Conservation (phyloP, 2,113 vertebrate species). For the Amphiprion percula region DNA sequence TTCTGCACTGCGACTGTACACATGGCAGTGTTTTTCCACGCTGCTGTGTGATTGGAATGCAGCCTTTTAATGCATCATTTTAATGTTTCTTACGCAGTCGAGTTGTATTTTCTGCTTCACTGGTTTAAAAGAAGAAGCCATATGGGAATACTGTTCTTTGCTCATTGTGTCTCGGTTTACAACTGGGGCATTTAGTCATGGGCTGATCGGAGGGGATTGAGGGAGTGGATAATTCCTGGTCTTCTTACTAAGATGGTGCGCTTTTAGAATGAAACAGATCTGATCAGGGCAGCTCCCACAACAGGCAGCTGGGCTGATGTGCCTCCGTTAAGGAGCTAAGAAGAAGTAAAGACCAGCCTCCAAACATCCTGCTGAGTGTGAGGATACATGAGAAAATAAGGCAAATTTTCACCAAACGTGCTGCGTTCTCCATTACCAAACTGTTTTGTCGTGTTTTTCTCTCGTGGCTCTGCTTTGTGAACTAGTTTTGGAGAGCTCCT, state of each 20-base stretch:
- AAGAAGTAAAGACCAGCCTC: slow-evolving; percentile 44
- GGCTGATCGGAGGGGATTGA: slow-evolving; percentile 65
- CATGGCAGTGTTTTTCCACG: background rate
- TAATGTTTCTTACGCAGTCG: background rate
- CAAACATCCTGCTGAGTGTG: slow-evolving; percentile 22
- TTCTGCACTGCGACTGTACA: background rate
- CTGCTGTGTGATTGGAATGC: slow-evolving; percentile 1
- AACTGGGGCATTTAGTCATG: slow-evolving; percentile 58
- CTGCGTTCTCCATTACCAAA: too few relatives aligned
- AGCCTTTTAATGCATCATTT: slow-evolving; percentile 40
- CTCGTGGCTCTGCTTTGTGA: background rate
- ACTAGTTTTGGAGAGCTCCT: slow-evolving; percentile 15
- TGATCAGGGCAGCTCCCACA: slow-evolving; percentile 52
- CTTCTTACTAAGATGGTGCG: slow-evolving; percentile 46
- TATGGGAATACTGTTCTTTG: slow-evolving; percentile 38
- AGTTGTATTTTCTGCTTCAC: slow-evolving; percentile 44
- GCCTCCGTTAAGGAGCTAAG: slow-evolving; percentile 62
- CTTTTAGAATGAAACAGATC: slow-evolving; percentile 71
- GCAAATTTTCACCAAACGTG: background rate
- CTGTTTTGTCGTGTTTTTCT: background rate
- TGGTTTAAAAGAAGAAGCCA: slow-evolving; percentile 33
- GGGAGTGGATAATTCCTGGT: slow-evolving; percentile 60
- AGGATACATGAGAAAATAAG: slow-evolving; percentile 4
- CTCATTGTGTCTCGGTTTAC: slow-evolving; percentile 54
- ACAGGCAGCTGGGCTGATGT: slow-evolving; percentile 66